These are phyloP conservation scores for Tetragonula carbonaria DNA, from an alignment of 2,888 invertebrate genomes.

Conservation along the genomic window DNA sequence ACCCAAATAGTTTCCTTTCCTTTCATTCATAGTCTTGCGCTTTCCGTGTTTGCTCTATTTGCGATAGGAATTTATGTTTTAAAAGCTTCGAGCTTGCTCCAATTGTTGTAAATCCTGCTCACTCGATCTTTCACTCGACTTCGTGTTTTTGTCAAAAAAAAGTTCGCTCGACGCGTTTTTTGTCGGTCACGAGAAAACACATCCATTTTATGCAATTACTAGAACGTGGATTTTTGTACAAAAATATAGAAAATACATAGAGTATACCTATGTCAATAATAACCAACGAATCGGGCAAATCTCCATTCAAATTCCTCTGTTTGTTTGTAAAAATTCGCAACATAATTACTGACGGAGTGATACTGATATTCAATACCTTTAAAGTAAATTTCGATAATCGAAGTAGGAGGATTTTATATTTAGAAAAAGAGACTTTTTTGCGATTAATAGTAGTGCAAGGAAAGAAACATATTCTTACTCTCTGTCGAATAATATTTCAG, in stretches of 20 bases:
- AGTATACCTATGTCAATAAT: too few relatives aligned
- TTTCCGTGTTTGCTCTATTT: not conserved
- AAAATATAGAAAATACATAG: too few relatives aligned
- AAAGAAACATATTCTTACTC: not conserved
- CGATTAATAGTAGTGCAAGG: too few relatives aligned
- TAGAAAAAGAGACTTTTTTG: not conserved
- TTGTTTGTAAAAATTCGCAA: too few relatives aligned
- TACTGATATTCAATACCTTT: not conserved
- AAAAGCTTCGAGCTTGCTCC: not conserved
- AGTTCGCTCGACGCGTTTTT: not conserved
- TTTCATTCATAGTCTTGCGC: not conserved
- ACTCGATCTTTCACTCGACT: not conserved
- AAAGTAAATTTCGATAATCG: not conserved
- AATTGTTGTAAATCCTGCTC: not conserved
- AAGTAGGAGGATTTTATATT: not conserved
- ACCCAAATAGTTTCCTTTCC: not conserved
- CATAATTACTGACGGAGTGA: not conserved
- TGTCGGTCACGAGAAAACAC: too few relatives aligned
- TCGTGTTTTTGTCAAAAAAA: not conserved
- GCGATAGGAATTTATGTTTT: constrained; percentile 22
- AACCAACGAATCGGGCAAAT: too few relatives aligned
- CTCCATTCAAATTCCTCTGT: too few relatives aligned
- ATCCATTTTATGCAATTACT: too few relatives aligned
- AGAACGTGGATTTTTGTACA: too few relatives aligned
- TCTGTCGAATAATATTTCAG: not conserved